phyloP scores from a whole-genome alignment of 2,888 invertebrate genomes.

The Andrena haemorrhoa region DNA sequence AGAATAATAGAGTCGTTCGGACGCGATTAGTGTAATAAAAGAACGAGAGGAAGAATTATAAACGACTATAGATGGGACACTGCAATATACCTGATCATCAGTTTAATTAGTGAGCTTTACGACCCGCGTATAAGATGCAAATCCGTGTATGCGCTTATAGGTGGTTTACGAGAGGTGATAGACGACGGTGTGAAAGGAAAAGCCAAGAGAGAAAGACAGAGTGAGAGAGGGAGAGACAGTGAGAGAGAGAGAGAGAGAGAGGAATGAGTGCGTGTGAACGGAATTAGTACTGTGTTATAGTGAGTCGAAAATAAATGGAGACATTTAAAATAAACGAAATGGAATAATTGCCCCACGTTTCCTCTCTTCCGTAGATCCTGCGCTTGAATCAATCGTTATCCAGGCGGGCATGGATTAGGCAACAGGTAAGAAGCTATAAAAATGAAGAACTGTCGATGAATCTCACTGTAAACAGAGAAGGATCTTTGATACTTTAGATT shows the following conservation, averaged over 20 bases:
- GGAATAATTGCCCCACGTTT: conserved; percentile 24
- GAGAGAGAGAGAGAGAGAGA: background rate
- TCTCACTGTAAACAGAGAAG: too few relatives aligned
- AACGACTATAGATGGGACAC: conserved; percentile 80
- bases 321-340: conserved; percentile 68
- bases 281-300: conserved; percentile 75
- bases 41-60: conserved; percentile 49
- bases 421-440: conserved; percentile 15
- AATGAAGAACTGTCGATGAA: too few relatives aligned
- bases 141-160: conserved; percentile 53
- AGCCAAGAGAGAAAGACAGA: conserved; percentile 3
- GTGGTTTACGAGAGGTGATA: conserved; percentile 65
- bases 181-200: conserved; percentile 54
- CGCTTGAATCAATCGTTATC: background rate
- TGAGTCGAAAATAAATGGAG: conserved; percentile 83
- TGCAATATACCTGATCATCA: conserved; percentile 84
- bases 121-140: conserved; percentile 77
- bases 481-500: too few relatives aligned
- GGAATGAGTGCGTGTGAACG: conserved; percentile 49
- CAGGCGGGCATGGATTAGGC: background rate
- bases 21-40: background rate
- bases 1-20: conserved; percentile 12
- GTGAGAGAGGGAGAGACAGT: too few relatives aligned
- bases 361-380: background rate
- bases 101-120: conserved; percentile 82